Evolutionary conservation across 2,888 invertebrate species (phyloP).

Genomic region (Macrophya annulata): DNA sequence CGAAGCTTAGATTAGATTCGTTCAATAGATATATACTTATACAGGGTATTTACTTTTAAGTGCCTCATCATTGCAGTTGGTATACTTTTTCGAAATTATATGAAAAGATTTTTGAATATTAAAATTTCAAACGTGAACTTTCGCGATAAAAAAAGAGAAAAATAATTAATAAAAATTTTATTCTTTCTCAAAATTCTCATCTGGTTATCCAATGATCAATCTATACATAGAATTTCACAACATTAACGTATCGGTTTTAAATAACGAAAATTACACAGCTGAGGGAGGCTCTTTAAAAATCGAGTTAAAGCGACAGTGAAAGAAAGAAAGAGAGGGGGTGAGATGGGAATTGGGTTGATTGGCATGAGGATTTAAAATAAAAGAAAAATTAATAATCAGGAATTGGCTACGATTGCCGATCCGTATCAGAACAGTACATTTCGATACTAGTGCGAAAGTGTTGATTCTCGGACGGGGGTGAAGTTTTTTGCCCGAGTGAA

Average conservation of each 20-base stretch:
- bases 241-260: not conserved
- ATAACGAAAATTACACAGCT: not conserved
- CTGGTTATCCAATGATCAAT: too few species aligned
- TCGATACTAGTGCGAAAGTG: too few species aligned
- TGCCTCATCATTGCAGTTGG: not conserved
- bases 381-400: not conserved
- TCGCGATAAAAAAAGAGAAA: too few species aligned
- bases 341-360: not conserved
- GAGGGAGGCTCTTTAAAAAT: too few species aligned
- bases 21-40: slow-evolving; percentile 34
- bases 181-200: too few species aligned
- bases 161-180: too few species aligned
- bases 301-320: not conserved
- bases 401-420: too few species aligned
- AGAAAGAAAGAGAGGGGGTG: not conserved
- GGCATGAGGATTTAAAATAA: not conserved
- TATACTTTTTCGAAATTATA: not conserved
- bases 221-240: not conserved
- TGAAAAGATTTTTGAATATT: not conserved
- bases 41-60: not conserved
- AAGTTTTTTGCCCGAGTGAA: too few species aligned
- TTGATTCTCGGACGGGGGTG: too few species aligned
- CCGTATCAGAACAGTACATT: not conserved
- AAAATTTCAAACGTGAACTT: too few species aligned
- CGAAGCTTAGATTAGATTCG: slow-evolving; percentile 30